Conservation (phyloP, 1,140 invertebrate genomes). For the Mactra quadrangularis region DNA sequence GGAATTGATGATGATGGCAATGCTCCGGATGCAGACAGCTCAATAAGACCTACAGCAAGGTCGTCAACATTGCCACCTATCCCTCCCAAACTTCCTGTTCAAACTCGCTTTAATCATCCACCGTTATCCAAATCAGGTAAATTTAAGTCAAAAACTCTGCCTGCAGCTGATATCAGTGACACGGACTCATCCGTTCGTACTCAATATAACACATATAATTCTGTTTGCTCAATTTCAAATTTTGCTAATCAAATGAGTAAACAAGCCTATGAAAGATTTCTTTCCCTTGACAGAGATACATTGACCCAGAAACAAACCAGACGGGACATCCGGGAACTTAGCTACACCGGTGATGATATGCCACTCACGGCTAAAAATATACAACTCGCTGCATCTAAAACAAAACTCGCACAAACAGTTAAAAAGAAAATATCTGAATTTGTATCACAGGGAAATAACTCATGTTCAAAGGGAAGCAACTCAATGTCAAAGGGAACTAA, state of each 20-base stretch:
- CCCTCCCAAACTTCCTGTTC: conserved; percentile 51
- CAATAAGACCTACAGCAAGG: no score
- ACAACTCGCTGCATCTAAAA: conserved; percentile 7
- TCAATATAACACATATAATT: conserved; percentile 53
- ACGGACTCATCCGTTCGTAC: conserved; percentile 6
- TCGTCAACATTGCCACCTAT: conserved; percentile 12
- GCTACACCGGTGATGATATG: conserved; percentile 41
- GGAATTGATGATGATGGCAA: neutral
- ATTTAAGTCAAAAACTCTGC: neutral
- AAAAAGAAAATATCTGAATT: neutral
- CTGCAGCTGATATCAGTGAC: neutral
- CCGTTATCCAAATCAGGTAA: conserved; percentile 37
- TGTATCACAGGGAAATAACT: neutral
- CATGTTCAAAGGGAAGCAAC: no score
- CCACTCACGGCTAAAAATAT: conserved; percentile 18
- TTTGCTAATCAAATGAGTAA: conserved; percentile 36
- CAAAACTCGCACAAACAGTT: neutral
- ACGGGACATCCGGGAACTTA: conserved; percentile 26
- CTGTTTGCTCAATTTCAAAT: conserved; percentile 32
- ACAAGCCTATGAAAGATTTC: conserved; percentile 41
- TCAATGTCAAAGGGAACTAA: neutral
- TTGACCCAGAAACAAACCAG: neutral
- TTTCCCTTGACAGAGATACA: conserved; percentile 7
- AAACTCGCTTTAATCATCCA: conserved; percentile 54
- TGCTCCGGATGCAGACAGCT: neutral